A percentile compares a stretch with the other conserved stretches of the same genome.
phyloP scores from a whole-genome alignment of 2,888 invertebrate species.

The Zygothrica quintamaculata region DNA sequence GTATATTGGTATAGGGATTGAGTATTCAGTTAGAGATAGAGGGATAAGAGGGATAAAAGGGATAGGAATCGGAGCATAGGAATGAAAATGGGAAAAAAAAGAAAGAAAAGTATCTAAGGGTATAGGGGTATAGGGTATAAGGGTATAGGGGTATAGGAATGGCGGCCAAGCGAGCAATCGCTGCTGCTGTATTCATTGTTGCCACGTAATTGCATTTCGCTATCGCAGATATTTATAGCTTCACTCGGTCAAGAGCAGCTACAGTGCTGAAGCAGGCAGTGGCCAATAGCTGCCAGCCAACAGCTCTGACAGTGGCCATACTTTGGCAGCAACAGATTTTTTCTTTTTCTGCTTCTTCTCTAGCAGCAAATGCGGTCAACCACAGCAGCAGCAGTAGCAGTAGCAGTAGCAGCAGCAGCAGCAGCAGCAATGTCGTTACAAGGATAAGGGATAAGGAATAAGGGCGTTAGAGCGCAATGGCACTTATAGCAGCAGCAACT shows the following conservation, averaged over 20 bases:
- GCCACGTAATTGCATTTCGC: slow-evolving; percentile 84
- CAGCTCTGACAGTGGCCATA: slow-evolving; percentile 42
- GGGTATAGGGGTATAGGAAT: slow-evolving; percentile 26
- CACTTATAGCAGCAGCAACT: slow-evolving; percentile 19
- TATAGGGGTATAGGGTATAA: slow-evolving; percentile 3
- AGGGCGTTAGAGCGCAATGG: slow-evolving; percentile 73
- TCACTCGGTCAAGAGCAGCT: slow-evolving; percentile 82
- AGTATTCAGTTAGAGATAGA: neutral
- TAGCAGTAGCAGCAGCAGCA: slow-evolving; percentile 6
- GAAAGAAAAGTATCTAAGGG: too few species aligned
- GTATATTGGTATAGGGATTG: neutral
- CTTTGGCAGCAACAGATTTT: slow-evolving; percentile 81
- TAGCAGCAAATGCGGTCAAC: slow-evolving; percentile 81
- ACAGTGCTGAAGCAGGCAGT: slow-evolving; percentile 14
- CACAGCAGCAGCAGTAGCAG: slow-evolving; percentile 66
- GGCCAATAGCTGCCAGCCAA: slow-evolving; percentile 33
- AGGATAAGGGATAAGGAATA: slow-evolving; percentile 78
- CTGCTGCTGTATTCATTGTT: slow-evolving; percentile 82
- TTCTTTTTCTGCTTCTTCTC: too few species aligned
- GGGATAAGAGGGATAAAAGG: neutral
- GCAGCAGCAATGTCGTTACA: slow-evolving; percentile 67
- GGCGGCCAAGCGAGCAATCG: slow-evolving; percentile 70
- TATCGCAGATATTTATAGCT: slow-evolving; percentile 84
- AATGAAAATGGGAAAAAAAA: slow-evolving; percentile 7
- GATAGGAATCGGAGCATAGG: slow-evolving; percentile 7